Evolutionary conservation across 2,888 invertebrate genomes (phyloP).

Genomic region (Deilephila porcellus): DNA sequence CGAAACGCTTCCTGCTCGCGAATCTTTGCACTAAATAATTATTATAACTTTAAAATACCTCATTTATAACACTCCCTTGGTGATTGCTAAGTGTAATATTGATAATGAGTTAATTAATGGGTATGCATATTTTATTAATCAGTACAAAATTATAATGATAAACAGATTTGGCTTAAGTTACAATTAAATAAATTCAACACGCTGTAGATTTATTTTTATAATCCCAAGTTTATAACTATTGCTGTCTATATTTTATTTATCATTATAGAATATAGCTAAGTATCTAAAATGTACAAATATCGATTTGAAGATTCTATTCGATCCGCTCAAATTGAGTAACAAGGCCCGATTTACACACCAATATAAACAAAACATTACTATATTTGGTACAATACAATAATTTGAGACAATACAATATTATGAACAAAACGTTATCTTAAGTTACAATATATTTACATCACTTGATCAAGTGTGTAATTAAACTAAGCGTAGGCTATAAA

Average conservation of each 20-base stretch:
- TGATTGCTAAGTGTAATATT: neutral
- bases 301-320: neutral
- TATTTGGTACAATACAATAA: neutral
- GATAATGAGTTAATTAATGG: neutral
- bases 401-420: neutral
- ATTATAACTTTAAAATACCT: slow-evolving; percentile 36
- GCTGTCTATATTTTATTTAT: too few relatives aligned
- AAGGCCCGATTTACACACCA: neutral
- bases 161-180: neutral
- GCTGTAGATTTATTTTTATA: too few relatives aligned
- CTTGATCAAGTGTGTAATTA: neutral
- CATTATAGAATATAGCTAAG: neutral
- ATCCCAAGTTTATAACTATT: too few relatives aligned
- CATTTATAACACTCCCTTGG: neutral
- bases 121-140: neutral
- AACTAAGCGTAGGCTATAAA: slow-evolving; percentile 5
- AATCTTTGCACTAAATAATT: slow-evolving; percentile 71
- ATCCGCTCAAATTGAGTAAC: too few relatives aligned
- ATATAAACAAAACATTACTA: neutral
- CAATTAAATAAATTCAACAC: too few relatives aligned
- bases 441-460: neutral
- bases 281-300: neutral
- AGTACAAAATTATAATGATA: neutral
- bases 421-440: neutral
- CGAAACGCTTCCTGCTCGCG: slow-evolving; percentile 66